Percentiles rank a stretch among this genome's conserved stretches.
phyloP scores from a whole-genome alignment of 2,888 invertebrate species.

The Phyllotreta cruciferae region DNA sequence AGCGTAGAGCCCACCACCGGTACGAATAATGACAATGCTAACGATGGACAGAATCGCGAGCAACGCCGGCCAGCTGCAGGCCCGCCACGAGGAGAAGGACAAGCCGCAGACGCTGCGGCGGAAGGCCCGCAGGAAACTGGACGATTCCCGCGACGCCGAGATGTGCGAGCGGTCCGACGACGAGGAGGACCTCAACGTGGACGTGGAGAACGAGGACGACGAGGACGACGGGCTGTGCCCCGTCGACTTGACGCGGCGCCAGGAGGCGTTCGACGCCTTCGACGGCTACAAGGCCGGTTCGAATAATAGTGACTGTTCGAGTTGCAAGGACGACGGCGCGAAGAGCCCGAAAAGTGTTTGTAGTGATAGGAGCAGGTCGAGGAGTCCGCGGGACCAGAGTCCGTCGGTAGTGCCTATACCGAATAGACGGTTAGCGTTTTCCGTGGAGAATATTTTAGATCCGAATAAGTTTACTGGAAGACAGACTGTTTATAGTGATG shows the following conservation, averaged over 20 bases:
- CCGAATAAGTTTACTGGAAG: constrained; percentile 88
- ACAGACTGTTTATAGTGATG: constrained; percentile 59
- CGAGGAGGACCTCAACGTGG: constrained; percentile 56
- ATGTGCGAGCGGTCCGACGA: constrained; percentile 55
- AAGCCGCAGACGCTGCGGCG: constrained; percentile 52
- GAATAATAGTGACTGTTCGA: constrained; percentile 47
- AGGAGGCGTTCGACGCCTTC: constrained; percentile 54
- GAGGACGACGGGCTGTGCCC: constrained; percentile 57
- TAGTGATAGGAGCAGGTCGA: constrained; percentile 59
- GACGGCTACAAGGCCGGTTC: constrained; percentile 51
- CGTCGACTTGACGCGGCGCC: constrained; percentile 59
- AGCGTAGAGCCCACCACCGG: neutral
- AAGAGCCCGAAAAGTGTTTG: constrained; percentile 61
- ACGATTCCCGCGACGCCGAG: constrained; percentile 57
- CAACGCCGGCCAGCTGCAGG: constrained; percentile 40
- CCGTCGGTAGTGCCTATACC: constrained; percentile 62
- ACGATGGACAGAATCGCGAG: constrained; percentile 61
- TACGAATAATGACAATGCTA: constrained; percentile 61
- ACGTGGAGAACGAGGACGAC: constrained; percentile 55
- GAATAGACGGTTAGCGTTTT: constrained; percentile 79
- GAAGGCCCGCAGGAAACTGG: constrained; percentile 55
- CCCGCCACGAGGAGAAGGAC: constrained; percentile 47
- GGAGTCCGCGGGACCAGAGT: constrained; percentile 55
- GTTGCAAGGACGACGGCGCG: constrained; percentile 48
- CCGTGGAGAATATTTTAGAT: constrained; percentile 89